Evolutionary conservation across 2,888 invertebrate species (phyloP), one percentile per base, ranked within the genome.

Genomic region (Andrena hattorfiana): DNA sequence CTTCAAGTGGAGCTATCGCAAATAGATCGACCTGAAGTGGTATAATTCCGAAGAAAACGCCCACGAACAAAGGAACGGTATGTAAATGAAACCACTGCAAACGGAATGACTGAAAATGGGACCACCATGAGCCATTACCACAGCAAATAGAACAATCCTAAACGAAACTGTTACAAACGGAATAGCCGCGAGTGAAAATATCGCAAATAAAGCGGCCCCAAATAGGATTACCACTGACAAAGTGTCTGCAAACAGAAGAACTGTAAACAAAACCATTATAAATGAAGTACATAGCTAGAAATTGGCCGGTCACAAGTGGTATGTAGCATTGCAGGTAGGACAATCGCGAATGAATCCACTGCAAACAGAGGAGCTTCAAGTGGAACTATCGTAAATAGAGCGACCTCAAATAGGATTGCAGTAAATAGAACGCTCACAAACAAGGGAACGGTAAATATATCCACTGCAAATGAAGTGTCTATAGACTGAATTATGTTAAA

Each of bases 301-400:
- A 51, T 51, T 20, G 20, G 20, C n/a, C 51, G 20, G 20, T 16
- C 51, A 6, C 6, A 51, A 51, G 20, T 20, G n/a, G 20, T 51
- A 20, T 51, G n/a, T 42, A 42, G 42, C 6, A 51, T 20, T 51
- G 20, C 20, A 51, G n/a, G 20, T 51, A 20, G 20, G 20, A 51
- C 8, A 20, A 7, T 20, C 20, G 20, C 28, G 20, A 20, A 20
- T 23, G n/a, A n/a, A 67, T 51, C 51, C n/a, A 51, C 20, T 51
- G 51, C 51, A 51, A 51, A 51, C 51, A 20, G 51, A 20, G 20
- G 20, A 51, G 20, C 20, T 35, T 16, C 10, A 23, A 10, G 13
- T n/a, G 13, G 49, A 69, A 49, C 60, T 49, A 67, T 49, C 49
- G n/a, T 49, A 60, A 69, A 59, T 30, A 32, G 28, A 4, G 10